Base-by-base conservation (phyloP, 2,113 vertebrate genomes). In the Cairina moschata region DNA sequence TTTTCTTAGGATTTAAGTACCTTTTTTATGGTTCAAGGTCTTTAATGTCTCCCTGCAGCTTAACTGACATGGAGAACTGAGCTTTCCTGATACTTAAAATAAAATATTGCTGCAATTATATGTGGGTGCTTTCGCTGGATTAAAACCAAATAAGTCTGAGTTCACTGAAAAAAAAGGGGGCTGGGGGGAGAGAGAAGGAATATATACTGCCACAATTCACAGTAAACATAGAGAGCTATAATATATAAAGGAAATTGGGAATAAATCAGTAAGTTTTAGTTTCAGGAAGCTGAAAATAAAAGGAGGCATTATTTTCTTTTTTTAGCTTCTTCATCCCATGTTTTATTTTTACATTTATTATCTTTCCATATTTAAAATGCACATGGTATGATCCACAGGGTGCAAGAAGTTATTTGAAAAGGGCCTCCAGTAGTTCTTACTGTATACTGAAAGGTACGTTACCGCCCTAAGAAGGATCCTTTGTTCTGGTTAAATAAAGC, bases 401-500 rank as follows among this genome's bases (percentile, higher is more conserved):
- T 59, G 29, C 71, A 93, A 65, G 6, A 75, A 72, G 8, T 42
- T 65, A 54, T 11, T 54, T 80, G 48, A 56, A 92, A 75, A 25
- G 6, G 11, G 20, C 17, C 44, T 86, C 52, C 26, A 66, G 25
- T 56, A 48, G 54, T 55, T 94, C 31, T 56, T 42, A 50, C n/a
- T 68, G 29, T 38, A 71, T 40, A 40, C 22, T 72, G n/a, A 79
- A 89, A 91, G 13, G 62, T 89, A 36, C 34, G 12, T 60, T 69
- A 68, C 36, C 1, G 3, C 9, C 13, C 32, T 46, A 5, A 75
- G 29, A 88, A 89, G 58, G 32, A 72, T 75, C 36, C 18, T 62
- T 91, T 95, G 62, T 73, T 95, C 34, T 66, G n/a, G 16, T 84
- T 79, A 87, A 86, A 85, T 32, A 65, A 22, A 92, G 54, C n/a